Conservation (phyloP, 1,140 invertebrate species). For the Pseudomyrmex pallidus region DNA sequence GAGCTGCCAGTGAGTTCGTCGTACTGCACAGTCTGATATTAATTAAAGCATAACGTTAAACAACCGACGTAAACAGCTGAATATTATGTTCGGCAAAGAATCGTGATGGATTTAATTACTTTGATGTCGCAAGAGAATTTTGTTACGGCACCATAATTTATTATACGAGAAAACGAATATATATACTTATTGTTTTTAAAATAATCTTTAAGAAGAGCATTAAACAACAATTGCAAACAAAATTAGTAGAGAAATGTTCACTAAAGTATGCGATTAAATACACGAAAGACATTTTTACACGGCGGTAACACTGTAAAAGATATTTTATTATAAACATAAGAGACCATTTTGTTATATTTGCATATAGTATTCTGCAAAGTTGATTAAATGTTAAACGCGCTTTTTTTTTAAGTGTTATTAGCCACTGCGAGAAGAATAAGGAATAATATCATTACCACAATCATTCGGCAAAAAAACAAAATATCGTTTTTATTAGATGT, state of each 20-base stretch:
- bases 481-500: neutral
- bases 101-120: conserved; percentile 40
- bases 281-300: too few species aligned
- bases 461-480: neutral
- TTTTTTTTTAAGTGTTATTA: neutral
- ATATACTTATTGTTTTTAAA: neutral
- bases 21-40: conserved; percentile 40
- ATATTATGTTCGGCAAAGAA: conserved; percentile 37
- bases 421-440: neutral
- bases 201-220: neutral
- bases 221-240: neutral
- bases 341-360: neutral
- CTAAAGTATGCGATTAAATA: neutral
- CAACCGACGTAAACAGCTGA: conserved; percentile 39
- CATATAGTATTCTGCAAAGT: neutral
- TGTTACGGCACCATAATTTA: neutral
- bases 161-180: neutral
- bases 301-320: too few species aligned
- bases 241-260: neutral
- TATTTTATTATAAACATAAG: too few species aligned
- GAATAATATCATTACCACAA: neutral
- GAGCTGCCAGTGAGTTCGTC: conserved; percentile 58
- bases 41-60: conserved; percentile 59
- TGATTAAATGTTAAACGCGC: conserved; percentile 2
- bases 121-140: conserved; percentile 24